These are phyloP conservation scores for Stichodactyla helianthus DNA, from an alignment of 64 coral and sea anemone genomes.

Conservation along the genomic window DNA sequence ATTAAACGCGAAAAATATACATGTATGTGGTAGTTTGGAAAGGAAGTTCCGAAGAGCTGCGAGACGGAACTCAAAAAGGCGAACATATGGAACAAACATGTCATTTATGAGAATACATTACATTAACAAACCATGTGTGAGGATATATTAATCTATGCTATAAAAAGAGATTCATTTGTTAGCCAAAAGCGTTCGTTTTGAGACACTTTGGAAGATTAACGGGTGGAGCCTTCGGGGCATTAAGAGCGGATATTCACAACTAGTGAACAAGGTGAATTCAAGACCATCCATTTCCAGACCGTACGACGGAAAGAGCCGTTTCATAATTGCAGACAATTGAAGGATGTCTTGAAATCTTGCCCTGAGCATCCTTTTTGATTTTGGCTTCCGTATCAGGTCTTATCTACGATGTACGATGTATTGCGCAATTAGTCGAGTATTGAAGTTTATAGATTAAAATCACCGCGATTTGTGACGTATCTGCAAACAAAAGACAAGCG, in stretches of 20 bases:
- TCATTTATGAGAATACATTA: not conserved
- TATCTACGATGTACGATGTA: not conserved
- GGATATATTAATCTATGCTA: not conserved
- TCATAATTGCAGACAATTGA: not conserved
- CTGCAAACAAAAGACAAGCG: not conserved
- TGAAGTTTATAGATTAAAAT: not conserved
- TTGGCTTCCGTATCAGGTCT: not conserved
- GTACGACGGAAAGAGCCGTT: not conserved
- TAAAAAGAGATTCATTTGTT: not conserved
- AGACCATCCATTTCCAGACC: not conserved
- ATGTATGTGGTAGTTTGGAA: not conserved
- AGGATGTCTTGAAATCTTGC: not conserved
- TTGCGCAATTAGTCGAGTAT: not conserved
- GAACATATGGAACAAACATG: not conserved
- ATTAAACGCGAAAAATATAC: not conserved
- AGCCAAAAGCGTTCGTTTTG: not conserved
- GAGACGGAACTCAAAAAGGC: not conserved
- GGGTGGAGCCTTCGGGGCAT: not conserved
- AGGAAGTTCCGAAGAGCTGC: not conserved
- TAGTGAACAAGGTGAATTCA: not conserved
- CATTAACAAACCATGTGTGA: not conserved
- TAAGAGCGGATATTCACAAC: not conserved
- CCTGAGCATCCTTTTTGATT: not conserved
- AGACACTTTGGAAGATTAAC: not conserved
- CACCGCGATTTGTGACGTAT: not conserved